phyloP scores from a whole-genome alignment of 2,888 invertebrate genomes.

The Phoenoteleia sp. region DNA sequence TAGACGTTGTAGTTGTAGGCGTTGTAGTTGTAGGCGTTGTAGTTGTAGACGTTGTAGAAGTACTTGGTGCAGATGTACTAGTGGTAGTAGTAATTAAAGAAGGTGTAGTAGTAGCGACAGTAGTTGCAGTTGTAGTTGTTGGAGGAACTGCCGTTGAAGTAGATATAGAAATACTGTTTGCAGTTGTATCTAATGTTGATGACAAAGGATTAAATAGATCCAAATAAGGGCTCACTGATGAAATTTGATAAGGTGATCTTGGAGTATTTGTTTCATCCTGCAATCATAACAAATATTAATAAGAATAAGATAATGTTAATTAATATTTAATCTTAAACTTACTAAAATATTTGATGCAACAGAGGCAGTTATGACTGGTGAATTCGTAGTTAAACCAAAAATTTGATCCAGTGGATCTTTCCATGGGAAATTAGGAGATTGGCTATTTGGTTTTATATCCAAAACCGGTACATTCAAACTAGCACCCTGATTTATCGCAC shows the following conservation, averaged over 20 bases:
- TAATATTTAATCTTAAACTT: slow-evolving; percentile 45
- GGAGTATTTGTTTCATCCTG: slow-evolving; percentile 80
- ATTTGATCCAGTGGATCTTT: slow-evolving; percentile 85
- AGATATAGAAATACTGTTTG: slow-evolving; percentile 24
- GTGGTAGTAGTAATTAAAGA: slow-evolving; percentile 45
- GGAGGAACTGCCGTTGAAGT: slow-evolving; percentile 40
- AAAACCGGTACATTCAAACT: slow-evolving; percentile 76
- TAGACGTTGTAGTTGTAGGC: slow-evolving; percentile 41
- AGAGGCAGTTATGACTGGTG: slow-evolving; percentile 82
- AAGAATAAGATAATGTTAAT: neutral
- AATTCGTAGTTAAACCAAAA: slow-evolving; percentile 84
- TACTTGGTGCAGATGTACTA: slow-evolving; percentile 68
- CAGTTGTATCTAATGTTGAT: slow-evolving; percentile 69
- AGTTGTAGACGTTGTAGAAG: slow-evolving; percentile 39
- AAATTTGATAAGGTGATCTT: slow-evolving; percentile 74
- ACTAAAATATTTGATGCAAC: slow-evolving; percentile 83
- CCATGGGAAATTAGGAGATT: slow-evolving; percentile 84
- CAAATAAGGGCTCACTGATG: slow-evolving; percentile 80
- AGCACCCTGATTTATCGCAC: slow-evolving; percentile 77
- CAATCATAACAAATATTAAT: slow-evolving; percentile 16
- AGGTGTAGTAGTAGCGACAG: slow-evolving; percentile 70
- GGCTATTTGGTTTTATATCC: slow-evolving; percentile 79
- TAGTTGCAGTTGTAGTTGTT: slow-evolving; percentile 54
- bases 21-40: slow-evolving; percentile 69
- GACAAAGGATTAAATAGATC: slow-evolving; percentile 81